Evolutionary conservation across 2,888 invertebrate species (phyloP).

Genomic region (Amiota mariae): DNA sequence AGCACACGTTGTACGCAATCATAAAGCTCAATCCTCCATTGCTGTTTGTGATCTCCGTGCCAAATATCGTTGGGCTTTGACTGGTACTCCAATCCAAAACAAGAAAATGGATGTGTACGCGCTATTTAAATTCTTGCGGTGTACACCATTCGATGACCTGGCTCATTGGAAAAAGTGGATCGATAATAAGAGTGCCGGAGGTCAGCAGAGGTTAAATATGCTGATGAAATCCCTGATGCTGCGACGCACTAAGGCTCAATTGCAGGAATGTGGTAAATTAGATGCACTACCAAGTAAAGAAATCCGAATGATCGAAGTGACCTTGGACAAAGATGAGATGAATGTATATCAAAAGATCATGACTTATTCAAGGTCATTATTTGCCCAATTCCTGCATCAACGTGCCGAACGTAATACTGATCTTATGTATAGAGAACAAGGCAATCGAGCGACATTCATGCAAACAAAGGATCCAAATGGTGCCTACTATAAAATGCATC

Average conservation of each 20-base stretch:
- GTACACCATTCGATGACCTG: constrained; percentile 91
- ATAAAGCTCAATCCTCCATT: constrained; percentile 83
- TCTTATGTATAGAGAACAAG: constrained; percentile 62
- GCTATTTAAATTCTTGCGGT: constrained; percentile 86
- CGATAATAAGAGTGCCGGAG: constrained; percentile 85
- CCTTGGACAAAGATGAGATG: constrained; percentile 81
- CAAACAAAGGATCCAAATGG: constrained; percentile 72
- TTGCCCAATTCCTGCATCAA: constrained; percentile 85
- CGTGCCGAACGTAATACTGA: constrained; percentile 79
- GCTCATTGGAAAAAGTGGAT: constrained; percentile 94
- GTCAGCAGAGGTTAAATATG: constrained; percentile 87
- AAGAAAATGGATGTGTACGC: constrained; percentile 89
- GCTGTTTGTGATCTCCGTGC: constrained; percentile 78
- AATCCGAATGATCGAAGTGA: constrained; percentile 77
- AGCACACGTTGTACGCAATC: constrained; percentile 92
- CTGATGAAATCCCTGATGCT: constrained; percentile 89
- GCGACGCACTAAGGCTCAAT: constrained; percentile 89
- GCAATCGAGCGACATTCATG: constrained; percentile 61
- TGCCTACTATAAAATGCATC: constrained; percentile 79
- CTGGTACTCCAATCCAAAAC: constrained; percentile 97
- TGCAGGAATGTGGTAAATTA: constrained; percentile 79
- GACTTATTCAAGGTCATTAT: constrained; percentile 82
- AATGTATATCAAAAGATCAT: constrained; percentile 85
- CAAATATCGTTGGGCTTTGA: constrained; percentile 86
- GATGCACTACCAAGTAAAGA: constrained; percentile 78